Evolutionary conservation across 2,888 invertebrate species (phyloP).

Genomic region (Nowickia ferox): DNA sequence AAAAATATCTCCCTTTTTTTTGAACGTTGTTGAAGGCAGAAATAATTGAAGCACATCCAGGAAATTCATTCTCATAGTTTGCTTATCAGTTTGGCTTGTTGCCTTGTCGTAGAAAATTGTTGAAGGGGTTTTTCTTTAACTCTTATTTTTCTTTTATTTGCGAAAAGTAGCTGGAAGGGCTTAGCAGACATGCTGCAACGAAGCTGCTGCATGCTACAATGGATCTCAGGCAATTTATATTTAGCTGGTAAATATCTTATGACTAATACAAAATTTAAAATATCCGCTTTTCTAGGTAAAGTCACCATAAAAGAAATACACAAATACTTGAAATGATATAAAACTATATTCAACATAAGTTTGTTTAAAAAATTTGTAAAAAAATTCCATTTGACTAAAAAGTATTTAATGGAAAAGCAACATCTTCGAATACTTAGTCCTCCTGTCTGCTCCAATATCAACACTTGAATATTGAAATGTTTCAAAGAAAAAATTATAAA

Average conservation of each 20-base stretch:
- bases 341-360: conserved; percentile 24
- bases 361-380: conserved; percentile 10
- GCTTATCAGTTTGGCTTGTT: conserved; percentile 70
- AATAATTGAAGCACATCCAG: conserved; percentile 71
- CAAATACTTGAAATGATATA: conserved; percentile 25
- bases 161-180: conserved; percentile 15
- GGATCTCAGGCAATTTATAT: background rate
- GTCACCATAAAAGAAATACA: background rate
- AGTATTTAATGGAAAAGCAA: conserved; percentile 34
- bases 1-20: background rate
- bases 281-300: background rate
- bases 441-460: conserved; percentile 61
- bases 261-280: background rate
- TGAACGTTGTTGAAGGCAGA: conserved; percentile 54
- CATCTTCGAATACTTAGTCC: conserved; percentile 38
- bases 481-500: conserved; percentile 16
- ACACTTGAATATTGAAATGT: conserved; percentile 67
- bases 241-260: background rate
- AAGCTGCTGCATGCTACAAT: background rate
- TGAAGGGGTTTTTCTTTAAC: conserved; percentile 17
- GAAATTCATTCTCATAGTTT: conserved; percentile 71
- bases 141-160: conserved; percentile 30
- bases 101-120: conserved; percentile 47
- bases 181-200: background rate
- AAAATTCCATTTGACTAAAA: conserved; percentile 37